Conservation (phyloP, 2,797 vertebrate genomes). For the Uromys caudimaculatus region DNA sequence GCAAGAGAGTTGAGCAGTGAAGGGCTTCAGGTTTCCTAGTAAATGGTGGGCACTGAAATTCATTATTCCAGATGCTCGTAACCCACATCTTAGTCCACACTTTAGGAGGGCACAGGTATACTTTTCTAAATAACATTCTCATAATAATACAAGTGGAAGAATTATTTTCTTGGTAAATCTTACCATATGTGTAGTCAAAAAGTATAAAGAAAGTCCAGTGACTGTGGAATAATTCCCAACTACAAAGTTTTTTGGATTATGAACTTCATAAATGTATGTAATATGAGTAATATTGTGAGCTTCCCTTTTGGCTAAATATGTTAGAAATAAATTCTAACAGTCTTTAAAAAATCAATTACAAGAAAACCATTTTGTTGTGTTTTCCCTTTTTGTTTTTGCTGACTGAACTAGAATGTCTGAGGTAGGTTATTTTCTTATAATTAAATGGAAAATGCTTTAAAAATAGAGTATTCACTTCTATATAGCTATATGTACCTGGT, state of each 20-base stretch:
- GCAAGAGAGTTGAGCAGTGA: background rate
- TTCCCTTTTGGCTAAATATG: background rate
- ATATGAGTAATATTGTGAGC: background rate
- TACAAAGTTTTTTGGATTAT: constrained; percentile 16
- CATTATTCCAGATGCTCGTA: background rate
- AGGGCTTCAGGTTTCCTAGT: constrained; percentile 26
- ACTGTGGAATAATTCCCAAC: background rate
- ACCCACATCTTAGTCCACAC: background rate
- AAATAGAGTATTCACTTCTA: background rate
- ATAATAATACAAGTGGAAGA: constrained; percentile 1
- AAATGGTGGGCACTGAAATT: background rate
- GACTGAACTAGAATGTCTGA: constrained; percentile 28
- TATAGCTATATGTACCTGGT: constrained; percentile 54
- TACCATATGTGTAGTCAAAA: background rate
- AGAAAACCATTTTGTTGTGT: background rate
- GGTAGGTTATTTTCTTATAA: constrained; percentile 38
- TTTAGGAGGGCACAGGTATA: background rate
- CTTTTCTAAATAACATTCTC: constrained; percentile 25
- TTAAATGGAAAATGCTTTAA: constrained; percentile 27
- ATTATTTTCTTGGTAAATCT: constrained; percentile 24
- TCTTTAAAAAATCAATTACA: background rate
- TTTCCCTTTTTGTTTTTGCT: background rate
- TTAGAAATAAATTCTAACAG: constrained; percentile 2
- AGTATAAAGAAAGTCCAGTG: constrained; percentile 30
- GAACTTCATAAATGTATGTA: background rate